Percentiles rank a stretch among this genome's conserved stretches.
Evolutionary conservation across 2,888 invertebrate genomes (phyloP).

Genomic region (Dasysyrphus albostriatus): DNA sequence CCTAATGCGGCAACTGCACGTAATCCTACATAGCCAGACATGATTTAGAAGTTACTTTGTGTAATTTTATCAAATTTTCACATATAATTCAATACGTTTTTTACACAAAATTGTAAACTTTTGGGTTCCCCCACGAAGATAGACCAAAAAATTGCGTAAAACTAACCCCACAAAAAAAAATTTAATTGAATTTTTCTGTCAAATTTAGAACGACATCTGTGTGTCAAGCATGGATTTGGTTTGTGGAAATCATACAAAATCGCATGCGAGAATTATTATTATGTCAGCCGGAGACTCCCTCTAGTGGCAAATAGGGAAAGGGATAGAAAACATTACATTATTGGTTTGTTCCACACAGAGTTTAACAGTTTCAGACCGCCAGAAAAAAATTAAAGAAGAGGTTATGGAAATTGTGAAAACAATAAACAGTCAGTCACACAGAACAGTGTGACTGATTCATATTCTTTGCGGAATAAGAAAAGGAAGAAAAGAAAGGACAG

Average conservation of each 20-base stretch:
- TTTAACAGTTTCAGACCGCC: too few species aligned
- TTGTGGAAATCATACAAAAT: not conserved
- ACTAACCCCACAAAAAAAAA: conserved; percentile 79
- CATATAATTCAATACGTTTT: conserved; percentile 46
- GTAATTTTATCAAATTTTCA: conserved; percentile 1
- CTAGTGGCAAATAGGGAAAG: not conserved
- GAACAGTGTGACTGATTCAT: too few species aligned
- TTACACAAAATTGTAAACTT: conserved; percentile 32
- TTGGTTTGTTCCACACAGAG: too few species aligned
- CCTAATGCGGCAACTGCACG: conserved; percentile 77
- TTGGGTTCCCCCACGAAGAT: conserved; percentile 45
- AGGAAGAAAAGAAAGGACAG: too few species aligned
- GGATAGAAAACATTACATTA: too few species aligned
- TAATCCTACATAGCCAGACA: conserved; percentile 67
- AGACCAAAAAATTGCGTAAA: conserved; percentile 81
- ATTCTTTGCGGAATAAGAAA: too few species aligned
- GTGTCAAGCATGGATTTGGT: not conserved
- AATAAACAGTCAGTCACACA: too few species aligned
- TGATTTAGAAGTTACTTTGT: conserved; percentile 38
- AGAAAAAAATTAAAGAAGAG: too few species aligned
- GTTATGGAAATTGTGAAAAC: too few species aligned
- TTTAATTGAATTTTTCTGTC: conserved; percentile 33
- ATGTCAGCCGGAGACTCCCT: too few species aligned
- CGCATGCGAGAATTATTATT: conserved; percentile 51
- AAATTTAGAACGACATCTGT: conserved; percentile 55